Evolutionary conservation across 1,140 invertebrate species (phyloP).

Genomic region (Aphis gossypii): DNA sequence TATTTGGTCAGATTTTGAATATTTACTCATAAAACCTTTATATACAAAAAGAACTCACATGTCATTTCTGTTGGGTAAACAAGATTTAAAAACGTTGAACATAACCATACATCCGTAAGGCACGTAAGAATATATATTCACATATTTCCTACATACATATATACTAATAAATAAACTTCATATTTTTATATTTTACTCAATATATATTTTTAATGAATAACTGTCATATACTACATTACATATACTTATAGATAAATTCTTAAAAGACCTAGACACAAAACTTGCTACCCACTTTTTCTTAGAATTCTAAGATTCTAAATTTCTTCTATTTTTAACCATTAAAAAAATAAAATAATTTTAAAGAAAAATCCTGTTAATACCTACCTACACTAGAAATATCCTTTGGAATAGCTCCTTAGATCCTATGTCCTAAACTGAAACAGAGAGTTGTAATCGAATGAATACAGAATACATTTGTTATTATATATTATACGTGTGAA

Average conservation of each 20-base stretch:
- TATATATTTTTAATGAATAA: neutral
- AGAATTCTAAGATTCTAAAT: neutral
- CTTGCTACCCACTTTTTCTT: neutral
- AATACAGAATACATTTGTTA: too few relatives aligned
- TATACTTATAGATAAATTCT: neutral
- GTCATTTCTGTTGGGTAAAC: neutral
- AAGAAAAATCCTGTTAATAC: too few relatives aligned
- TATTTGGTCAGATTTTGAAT: constrained; percentile 15
- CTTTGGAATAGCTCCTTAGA: too few relatives aligned
- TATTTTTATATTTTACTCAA: neutral
- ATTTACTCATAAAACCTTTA: neutral
- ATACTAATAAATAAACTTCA: neutral
- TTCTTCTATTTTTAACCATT: neutral
- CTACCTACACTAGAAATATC: too few relatives aligned
- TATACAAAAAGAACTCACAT: neutral
- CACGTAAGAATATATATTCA: neutral
- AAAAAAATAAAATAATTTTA: neutral
- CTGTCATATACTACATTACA: neutral
- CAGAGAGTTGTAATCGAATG: too few relatives aligned
- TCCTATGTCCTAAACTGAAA: too few relatives aligned
- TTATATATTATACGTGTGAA: too few relatives aligned
- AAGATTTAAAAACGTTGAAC: constrained; percentile 10
- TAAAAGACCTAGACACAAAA: neutral
- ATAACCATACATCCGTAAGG: neutral
- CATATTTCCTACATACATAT: neutral